Base-by-base conservation (phyloP, 2,888 invertebrate species). In the Sminthurinus aureus region DNA sequence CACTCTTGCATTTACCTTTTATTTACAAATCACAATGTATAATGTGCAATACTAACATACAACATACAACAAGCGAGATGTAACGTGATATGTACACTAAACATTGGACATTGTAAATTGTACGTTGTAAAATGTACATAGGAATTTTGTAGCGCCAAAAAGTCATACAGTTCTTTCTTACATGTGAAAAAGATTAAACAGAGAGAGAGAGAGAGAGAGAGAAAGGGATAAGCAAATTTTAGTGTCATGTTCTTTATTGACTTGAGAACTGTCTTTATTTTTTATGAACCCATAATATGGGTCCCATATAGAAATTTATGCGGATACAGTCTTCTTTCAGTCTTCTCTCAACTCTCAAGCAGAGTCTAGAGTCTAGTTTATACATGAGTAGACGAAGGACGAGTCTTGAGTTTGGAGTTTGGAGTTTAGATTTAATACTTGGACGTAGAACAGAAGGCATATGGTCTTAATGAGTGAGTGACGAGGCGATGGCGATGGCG, bases 371-470 rank as follows among this genome's bases (percentile, higher is more conserved):
- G 67, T 69, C 0, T 69, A n/a, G n/a, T n/a, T n/a, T n/a, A n/a
- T n/a, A n/a, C 67, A 2, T 69, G 51, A 9, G 51, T 74, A 4
- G 15, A 76, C 24, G 20, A 58, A 22, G 15, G 22, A 77, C 11
- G 51, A 77, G 51, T 51, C 11, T 18, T 11, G 22, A 26, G 11
- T 75, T 38, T 38, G 38, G 38, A 38, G n/a, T n/a, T n/a, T n/a
- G n/a, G n/a, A n/a, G n/a, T 38, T 38, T 38, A 38, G 38, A 38
- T 38, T 38, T 38, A 38, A 38, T 38, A 38, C 9, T 58, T 24
- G 15, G 77, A 77, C 9, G 77, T 24, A 24, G 77, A 77, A 64
- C 78, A 78, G 66, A 78, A 78, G 78, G 78, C 78, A 78, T 64
- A 66, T 38, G 78, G 78, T 26, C 24, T 78, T 18, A 66, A 13